Percentiles rank a stretch among this genome's conserved stretches.
Evolutionary conservation across 2,113 vertebrate species (phyloP).

Genomic region (Mesocricetus auratus): DNA sequence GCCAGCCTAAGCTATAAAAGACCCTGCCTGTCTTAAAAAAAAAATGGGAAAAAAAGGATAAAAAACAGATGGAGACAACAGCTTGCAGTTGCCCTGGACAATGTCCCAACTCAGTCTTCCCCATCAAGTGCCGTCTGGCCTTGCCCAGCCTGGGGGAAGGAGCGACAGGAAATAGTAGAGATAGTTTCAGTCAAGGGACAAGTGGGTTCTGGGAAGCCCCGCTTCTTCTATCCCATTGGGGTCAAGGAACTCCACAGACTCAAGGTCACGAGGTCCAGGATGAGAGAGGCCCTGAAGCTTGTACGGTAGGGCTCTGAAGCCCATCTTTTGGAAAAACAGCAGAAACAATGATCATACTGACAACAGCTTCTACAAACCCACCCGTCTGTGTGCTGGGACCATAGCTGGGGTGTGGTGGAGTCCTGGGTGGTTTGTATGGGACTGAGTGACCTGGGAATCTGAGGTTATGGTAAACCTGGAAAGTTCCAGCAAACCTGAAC

Average conservation of each 20-base stretch:
- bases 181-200: neutral
- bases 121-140: neutral
- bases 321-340: slow-evolving; percentile 10
- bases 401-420: rapidly evolving
- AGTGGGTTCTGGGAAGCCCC: too few relatives aligned
- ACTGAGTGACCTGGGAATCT: neutral
- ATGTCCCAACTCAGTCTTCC: neutral
- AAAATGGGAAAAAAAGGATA: neutral
- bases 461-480: neutral
- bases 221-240: neutral
- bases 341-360: neutral
- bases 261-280: neutral
- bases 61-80: neutral
- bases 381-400: rapidly evolving
- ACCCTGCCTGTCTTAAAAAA: neutral
- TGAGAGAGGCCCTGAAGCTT: neutral
- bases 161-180: neutral
- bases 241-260: neutral
- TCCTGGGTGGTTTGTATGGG: neutral
- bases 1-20: neutral
- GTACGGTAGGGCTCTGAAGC: neutral
- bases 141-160: neutral
- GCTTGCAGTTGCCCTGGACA: neutral
- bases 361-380: neutral
- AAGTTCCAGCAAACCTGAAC: neutral